phyloP scores from a whole-genome alignment of 2,888 invertebrate genomes.

The Thereva unica region DNA sequence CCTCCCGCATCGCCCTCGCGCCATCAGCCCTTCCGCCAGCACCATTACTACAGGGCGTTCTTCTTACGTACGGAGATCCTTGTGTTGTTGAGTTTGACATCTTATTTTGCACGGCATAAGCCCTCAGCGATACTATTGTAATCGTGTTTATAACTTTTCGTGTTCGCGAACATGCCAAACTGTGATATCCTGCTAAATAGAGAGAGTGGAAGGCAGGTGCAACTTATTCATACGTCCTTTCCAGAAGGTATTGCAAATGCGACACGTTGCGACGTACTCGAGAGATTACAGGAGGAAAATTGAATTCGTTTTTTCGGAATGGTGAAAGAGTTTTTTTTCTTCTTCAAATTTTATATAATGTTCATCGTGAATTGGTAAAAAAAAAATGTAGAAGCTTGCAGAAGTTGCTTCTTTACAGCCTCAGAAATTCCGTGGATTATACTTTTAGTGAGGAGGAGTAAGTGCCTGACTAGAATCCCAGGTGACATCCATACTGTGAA shows the following conservation, averaged over 20 bases:
- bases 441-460: too few relatives aligned
- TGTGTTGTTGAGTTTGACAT: not conserved
- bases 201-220: conserved; percentile 19
- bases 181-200: conserved; percentile 23
- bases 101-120: conserved; percentile 1
- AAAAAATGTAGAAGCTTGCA: too few relatives aligned
- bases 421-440: too few relatives aligned
- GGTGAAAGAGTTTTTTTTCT: too few relatives aligned
- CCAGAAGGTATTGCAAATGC: conserved; percentile 25
- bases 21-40: conserved; percentile 4
- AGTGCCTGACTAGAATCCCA: too few relatives aligned
- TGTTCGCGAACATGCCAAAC: conserved; percentile 15
- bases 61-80: not conserved
- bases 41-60: conserved; percentile 1
- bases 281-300: conserved; percentile 8
- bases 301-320: not conserved
- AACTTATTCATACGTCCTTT: conserved; percentile 18
- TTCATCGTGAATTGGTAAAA: too few relatives aligned
- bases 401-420: too few relatives aligned
- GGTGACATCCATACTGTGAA: too few relatives aligned
- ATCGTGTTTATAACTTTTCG: conserved; percentile 31
- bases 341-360: too few relatives aligned
- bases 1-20: not conserved
- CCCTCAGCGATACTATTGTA: conserved; percentile 11
- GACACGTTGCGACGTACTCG: conserved; percentile 12